Percentiles rank a stretch among this genome's conserved stretches.
Conservation (phyloP, 37 sponge, comb jelly and placozoan species). For the Ephydatia muelleri region DNA sequence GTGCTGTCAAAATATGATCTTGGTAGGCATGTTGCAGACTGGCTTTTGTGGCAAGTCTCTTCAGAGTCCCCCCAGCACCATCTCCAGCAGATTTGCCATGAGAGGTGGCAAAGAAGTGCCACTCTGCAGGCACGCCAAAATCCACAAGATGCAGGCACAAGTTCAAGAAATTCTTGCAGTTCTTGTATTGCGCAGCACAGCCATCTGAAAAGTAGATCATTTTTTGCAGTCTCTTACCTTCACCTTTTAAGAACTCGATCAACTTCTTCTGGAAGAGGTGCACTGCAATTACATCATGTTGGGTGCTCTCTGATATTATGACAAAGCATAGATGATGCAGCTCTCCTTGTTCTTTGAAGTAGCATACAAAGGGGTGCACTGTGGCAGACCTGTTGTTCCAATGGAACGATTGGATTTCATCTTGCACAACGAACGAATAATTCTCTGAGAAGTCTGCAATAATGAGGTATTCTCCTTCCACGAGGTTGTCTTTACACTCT, state of each 20-base stretch:
- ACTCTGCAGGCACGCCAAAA: slow-evolving; percentile 32
- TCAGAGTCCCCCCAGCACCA: no score
- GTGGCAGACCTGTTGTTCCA: slow-evolving; percentile 24
- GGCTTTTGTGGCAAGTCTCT: no score
- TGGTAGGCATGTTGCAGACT: no score
- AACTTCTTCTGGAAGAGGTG: no score
- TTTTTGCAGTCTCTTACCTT: not conserved
- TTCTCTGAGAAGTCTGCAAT: slow-evolving; percentile 32
- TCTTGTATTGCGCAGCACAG: slow-evolving; percentile 29
- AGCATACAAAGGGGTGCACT: slow-evolving; percentile 24
- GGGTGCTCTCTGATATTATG: slow-evolving; percentile 15
- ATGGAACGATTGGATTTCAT: slow-evolving; percentile 24
- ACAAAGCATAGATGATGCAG: slow-evolving; percentile 2
- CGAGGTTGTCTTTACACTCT: no score
- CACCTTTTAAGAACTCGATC: no score
- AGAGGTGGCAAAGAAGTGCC: slow-evolving; percentile 56
- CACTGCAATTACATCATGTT: slow-evolving; percentile 20
- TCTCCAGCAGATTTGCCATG: no score
- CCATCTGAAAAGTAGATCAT: slow-evolving; percentile 32
- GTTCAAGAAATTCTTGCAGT: slow-evolving; percentile 32
- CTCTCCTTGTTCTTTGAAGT: slow-evolving; percentile 19
- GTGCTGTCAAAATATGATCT: slow-evolving; percentile 25
- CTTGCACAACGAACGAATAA: slow-evolving; percentile 33
- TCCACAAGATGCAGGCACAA: slow-evolving; percentile 25
- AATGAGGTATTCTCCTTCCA: not conserved